These are phyloP conservation scores for Drosophila fuyamai DNA, from an alignment of 1,140 invertebrate genomes.

Conservation along the genomic window DNA sequence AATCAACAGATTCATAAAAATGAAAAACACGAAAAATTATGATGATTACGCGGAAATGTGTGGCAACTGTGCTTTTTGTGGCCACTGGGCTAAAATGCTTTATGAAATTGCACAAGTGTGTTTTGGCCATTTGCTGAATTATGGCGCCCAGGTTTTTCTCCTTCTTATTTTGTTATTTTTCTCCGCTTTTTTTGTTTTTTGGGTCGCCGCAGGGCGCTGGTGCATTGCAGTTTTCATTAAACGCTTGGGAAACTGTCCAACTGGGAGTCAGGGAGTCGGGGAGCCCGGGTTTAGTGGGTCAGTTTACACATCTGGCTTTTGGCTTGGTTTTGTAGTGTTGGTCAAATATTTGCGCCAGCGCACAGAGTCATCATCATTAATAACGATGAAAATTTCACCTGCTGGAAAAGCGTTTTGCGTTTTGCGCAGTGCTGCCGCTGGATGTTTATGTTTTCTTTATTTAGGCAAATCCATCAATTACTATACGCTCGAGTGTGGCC, in stretches of 20 bases:
- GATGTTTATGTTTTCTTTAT: conserved; percentile 65
- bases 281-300: conserved; percentile 60
- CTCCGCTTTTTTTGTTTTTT: neutral
- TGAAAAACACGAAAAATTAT: conserved; percentile 73
- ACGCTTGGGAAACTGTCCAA: conserved; percentile 51
- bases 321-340: conserved; percentile 63
- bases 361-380: conserved; percentile 80
- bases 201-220: conserved; percentile 63
- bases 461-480: conserved; percentile 78
- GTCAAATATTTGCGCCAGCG: conserved; percentile 74
- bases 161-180: neutral
- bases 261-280: neutral
- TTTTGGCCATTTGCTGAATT: conserved; percentile 71
- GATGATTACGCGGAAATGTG: conserved; percentile 81
- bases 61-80: conserved; percentile 63
- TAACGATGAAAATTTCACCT: conserved; percentile 79
- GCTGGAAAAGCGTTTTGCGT: conserved; percentile 62
- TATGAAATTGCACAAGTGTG: conserved; percentile 78
- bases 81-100: conserved; percentile 69
- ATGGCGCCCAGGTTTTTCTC: conserved; percentile 44
- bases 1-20: conserved; percentile 63
- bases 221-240: conserved; percentile 54
- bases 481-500: conserved; percentile 37
- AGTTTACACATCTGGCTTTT: conserved; percentile 70
- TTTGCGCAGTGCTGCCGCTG: conserved; percentile 12